Base-by-base conservation (phyloP, 2,888 invertebrate genomes). In the Cinara cedri region DNA sequence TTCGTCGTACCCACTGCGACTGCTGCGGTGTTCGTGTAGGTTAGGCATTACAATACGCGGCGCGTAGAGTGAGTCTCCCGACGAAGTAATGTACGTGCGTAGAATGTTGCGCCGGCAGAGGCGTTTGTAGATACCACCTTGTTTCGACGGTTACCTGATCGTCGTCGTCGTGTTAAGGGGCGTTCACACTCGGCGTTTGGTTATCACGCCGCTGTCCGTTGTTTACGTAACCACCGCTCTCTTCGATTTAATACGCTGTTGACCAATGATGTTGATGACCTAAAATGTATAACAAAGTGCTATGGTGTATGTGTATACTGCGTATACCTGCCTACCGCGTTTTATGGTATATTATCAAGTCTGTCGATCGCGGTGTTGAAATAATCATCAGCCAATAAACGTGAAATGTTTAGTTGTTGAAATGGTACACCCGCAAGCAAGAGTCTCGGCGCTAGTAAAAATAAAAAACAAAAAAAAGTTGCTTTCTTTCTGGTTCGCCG, bases 101-200 rank as follows among this genome's bases (percentile, higher is more conserved):
- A 72, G 24, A 34, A 34, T 34, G 34, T 34, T 34, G 26, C 34
- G 42, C 19, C 3, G 72, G 57, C 55, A 42, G 54, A 70, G 70
- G 55, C 60, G 60, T 66, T n/a, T n/a, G 6, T 34, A 34, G 34
- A 60, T 60, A 49, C n/a, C 24, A 68, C 60, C 78, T 75, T 42
- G 51, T 70, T 51, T 60, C 68, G 70, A 60, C 57, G 55, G 76
- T 78, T 78, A 78, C 78, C 62, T 51, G 70, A 62, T 70, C 70
- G 46, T 51, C 66, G 78, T 62, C 34, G 49, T 34, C 44, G n/a
- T 26, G 65, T 21, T 19, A 46, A 72, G 57, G 55, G 26, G 63
- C 63, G 78, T 78, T 78, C 78, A 78, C 78, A 70, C 78, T 10
- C 42, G 55, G 21, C 51, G 46, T 1, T 24, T 9, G 49, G 51